Evolutionary conservation across 2,797 vertebrate species (phyloP).

Genomic region (Vipera latastei): DNA sequence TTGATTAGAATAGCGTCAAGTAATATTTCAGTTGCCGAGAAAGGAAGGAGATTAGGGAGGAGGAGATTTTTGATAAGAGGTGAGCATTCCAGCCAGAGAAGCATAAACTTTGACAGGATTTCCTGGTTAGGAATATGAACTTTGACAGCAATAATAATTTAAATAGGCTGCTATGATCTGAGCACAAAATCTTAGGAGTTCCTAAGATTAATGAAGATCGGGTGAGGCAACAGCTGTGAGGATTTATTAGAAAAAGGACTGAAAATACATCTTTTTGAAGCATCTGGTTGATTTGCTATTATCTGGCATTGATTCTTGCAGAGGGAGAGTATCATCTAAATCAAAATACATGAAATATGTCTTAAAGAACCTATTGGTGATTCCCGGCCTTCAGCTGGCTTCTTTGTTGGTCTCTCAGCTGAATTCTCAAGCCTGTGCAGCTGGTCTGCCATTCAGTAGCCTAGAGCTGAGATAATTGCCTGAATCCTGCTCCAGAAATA

Average conservation of each 20-base stretch:
- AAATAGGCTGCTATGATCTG: background rate
- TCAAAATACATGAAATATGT: background rate
- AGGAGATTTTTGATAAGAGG: background rate
- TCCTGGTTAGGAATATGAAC: background rate
- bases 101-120: background rate
- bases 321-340: background rate
- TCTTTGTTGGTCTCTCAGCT: background rate
- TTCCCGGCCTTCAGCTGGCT: background rate
- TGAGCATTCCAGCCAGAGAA: background rate
- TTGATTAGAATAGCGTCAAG: background rate
- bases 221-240: background rate
- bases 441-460: background rate
- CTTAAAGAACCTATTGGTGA: background rate
- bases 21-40: background rate
- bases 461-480: slow-evolving; percentile 33
- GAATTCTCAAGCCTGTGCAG: slow-evolving; percentile 35
- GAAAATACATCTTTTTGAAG: background rate
- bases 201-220: background rate
- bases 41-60: background rate
- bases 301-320: background rate
- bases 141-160: background rate
- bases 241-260: background rate
- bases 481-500: slow-evolving; percentile 42
- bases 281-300: background rate
- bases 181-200: background rate